Conservation (phyloP, 2,797 vertebrate genomes). For the Oryzias dopingdopingensis region DNA sequence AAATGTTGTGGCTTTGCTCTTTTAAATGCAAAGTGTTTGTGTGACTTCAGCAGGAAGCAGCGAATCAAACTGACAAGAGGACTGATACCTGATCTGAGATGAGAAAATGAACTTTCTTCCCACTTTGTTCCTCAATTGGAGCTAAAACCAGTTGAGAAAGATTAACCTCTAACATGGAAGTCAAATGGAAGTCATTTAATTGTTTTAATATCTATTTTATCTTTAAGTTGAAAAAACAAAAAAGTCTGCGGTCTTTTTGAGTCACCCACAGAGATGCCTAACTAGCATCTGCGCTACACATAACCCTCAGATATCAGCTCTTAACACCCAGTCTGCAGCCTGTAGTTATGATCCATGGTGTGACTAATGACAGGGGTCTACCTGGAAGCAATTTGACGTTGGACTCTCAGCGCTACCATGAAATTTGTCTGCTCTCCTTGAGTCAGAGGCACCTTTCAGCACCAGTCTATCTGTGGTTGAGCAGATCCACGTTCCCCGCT, state of each 20-base stretch:
- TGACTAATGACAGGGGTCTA: constrained; percentile 71
- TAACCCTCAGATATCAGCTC: constrained; percentile 53
- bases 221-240: not conserved
- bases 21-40: constrained; percentile 63
- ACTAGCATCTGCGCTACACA: constrained; percentile 28
- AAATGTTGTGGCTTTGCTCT: constrained; percentile 41
- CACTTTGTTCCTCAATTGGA: constrained; percentile 16
- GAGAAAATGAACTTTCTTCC: constrained; percentile 26
- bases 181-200: no score
- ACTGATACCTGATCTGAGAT: constrained; percentile 29
- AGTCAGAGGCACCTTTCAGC: constrained; percentile 55
- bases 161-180: constrained; percentile 26
- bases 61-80: constrained; percentile 54
- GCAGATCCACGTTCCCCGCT: constrained; percentile 27
- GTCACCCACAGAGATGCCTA: constrained; percentile 13
- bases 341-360: constrained; percentile 61
- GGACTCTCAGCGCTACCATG: constrained; percentile 53
- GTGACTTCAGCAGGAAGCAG: constrained; percentile 44
- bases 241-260: no score
- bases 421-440: constrained; percentile 63
- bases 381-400: constrained; percentile 67
- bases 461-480: constrained; percentile 44
- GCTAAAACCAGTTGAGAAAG: constrained; percentile 7
- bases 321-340: constrained; percentile 62
- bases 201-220: not conserved